Conservation (phyloP, 2,797 vertebrate genomes). For the Gallinago nigripennis region DNA sequence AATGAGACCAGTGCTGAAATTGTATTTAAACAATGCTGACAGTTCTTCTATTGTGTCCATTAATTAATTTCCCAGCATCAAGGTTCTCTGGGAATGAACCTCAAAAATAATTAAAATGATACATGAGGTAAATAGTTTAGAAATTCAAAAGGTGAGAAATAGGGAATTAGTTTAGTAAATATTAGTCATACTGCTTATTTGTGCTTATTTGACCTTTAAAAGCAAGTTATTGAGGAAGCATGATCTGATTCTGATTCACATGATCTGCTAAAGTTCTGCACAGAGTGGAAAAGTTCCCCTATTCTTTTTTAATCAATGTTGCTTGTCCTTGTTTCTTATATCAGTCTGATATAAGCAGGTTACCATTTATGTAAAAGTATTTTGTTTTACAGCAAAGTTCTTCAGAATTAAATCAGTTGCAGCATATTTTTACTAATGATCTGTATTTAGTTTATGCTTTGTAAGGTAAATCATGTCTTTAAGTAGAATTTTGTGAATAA, state of each 20-base stretch:
- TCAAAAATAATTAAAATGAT: conserved; percentile 85
- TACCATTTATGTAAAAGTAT: not conserved
- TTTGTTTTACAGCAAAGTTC: not conserved
- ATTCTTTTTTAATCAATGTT: not conserved
- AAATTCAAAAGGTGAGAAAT: conserved; percentile 73
- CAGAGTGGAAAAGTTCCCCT: not conserved
- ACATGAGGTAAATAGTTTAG: conserved; percentile 79
- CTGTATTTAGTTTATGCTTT: not conserved
- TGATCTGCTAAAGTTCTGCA: conserved; percentile 25
- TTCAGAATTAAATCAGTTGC: not conserved
- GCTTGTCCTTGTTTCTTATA: not conserved
- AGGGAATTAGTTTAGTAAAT: conserved; percentile 66
- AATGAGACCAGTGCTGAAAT: conserved; percentile 67
- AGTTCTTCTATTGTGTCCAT: conserved; percentile 78
- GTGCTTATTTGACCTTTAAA: conserved; percentile 45
- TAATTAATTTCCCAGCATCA: conserved; percentile 83
- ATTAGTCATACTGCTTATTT: conserved; percentile 66
- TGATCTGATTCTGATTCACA: not conserved
- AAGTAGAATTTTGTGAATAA: not conserved
- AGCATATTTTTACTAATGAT: not conserved
- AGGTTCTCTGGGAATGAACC: conserved; percentile 76
- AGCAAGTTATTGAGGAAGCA: not conserved
- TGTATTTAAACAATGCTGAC: conserved; percentile 71
- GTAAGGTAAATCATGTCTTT: not conserved
- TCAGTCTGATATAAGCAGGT: not conserved